Conservation (phyloP, 2,113 vertebrate genomes). For the Rhea americana region DNA sequence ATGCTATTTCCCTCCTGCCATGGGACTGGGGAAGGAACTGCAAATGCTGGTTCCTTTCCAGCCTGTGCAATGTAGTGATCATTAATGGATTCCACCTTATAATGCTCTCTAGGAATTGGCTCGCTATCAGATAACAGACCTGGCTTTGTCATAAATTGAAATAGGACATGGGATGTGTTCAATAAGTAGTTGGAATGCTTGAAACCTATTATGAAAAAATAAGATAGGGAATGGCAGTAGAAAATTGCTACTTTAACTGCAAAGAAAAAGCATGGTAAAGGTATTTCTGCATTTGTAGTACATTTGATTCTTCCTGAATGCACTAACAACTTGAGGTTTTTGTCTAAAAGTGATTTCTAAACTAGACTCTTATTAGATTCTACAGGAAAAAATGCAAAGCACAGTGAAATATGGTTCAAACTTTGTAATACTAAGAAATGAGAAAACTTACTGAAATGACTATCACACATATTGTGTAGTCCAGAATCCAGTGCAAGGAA, state of each 20-base stretch:
- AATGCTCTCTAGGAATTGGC: constrained; percentile 30
- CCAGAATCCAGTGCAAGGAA: background rate
- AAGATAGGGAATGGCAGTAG: background rate
- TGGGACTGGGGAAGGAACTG: background rate
- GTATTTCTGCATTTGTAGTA: background rate
- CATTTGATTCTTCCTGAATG: background rate
- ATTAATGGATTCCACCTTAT: constrained; percentile 20
- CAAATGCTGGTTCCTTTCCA: background rate
- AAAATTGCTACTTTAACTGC: background rate
- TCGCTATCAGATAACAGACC: background rate
- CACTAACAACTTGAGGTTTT: background rate
- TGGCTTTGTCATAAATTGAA: background rate
- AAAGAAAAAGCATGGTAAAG: background rate
- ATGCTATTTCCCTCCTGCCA: background rate
- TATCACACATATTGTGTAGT: background rate
- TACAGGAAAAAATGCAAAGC: background rate
- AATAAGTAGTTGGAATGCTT: background rate
- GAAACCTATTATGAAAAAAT: background rate
- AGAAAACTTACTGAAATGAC: background rate
- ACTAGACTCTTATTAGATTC: background rate
- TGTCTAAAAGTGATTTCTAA: background rate
- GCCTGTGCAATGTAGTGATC: background rate
- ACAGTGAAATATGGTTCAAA: background rate
- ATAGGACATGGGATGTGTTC: background rate
- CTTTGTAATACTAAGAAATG: background rate